A percentile compares a stretch with the other conserved stretches of the same genome.
Conservation (phyloP, 1,140 invertebrate genomes). For the Trialeurodes vaporariorum region DNA sequence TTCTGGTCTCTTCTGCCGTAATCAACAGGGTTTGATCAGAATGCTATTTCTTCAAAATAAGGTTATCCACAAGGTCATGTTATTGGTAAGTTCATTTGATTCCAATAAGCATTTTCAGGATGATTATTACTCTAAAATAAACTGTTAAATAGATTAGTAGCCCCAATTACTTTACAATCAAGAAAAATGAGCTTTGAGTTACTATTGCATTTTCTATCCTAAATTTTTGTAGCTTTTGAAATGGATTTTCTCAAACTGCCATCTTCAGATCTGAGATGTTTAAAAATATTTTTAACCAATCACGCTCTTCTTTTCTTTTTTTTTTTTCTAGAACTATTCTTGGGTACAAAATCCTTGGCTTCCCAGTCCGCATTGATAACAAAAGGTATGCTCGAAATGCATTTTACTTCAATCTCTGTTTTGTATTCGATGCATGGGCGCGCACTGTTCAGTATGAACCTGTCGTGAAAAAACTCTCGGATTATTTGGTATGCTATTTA, state of each 20-base stretch:
- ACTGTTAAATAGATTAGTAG: too few relatives aligned
- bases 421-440: conserved; percentile 80
- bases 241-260: background rate
- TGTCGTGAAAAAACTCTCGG: conserved; percentile 83
- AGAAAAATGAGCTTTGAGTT: too few relatives aligned
- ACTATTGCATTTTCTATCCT: too few relatives aligned
- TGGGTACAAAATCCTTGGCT: conserved; percentile 83
- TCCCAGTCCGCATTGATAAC: conserved; percentile 80
- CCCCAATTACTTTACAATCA: too few relatives aligned
- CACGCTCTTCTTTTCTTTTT: background rate
- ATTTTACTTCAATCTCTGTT: conserved; percentile 90
- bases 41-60: too few relatives aligned
- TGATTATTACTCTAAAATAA: too few relatives aligned
- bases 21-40: too few relatives aligned
- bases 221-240: conserved; percentile 1
- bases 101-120: too few relatives aligned
- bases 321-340: conserved; percentile 50
- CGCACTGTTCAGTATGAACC: conserved; percentile 85
- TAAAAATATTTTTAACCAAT: background rate
- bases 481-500: conserved; percentile 62
- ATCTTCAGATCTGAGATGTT: background rate
- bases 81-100: too few relatives aligned
- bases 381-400: conserved; percentile 87
- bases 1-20: too few relatives aligned
- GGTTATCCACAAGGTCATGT: too few relatives aligned